Evolutionary conservation across 2,797 vertebrate genomes (phyloP).

Genomic region (Gallinago stenura): DNA sequence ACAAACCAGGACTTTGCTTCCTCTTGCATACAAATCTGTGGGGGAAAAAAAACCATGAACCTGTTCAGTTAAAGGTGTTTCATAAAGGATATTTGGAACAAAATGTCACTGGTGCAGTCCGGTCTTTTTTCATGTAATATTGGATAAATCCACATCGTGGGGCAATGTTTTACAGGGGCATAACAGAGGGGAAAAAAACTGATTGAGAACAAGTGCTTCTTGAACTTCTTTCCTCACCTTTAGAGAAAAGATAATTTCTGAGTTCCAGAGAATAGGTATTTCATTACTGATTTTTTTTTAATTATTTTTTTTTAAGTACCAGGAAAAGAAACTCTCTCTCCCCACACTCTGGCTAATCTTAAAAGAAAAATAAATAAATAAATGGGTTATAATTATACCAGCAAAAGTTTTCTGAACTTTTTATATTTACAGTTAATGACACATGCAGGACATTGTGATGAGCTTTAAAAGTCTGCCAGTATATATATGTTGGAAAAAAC

Average conservation of each 20-base stretch:
- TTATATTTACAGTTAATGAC: background rate
- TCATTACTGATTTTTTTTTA: background rate
- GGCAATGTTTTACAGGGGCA: background rate
- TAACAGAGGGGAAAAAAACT: background rate
- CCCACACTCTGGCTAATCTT: background rate
- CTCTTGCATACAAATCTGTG: background rate
- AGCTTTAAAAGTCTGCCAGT: background rate
- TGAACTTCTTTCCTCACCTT: background rate
- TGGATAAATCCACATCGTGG: background rate
- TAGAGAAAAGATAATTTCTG: background rate
- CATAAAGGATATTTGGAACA: background rate
- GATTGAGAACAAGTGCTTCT: background rate
- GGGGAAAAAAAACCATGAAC: background rate
- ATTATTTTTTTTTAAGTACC: background rate
- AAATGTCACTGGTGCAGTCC: background rate
- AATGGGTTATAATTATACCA: background rate
- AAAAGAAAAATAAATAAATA: background rate
- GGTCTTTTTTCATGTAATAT: background rate
- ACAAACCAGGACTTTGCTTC: background rate
- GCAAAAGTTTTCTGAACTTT: background rate
- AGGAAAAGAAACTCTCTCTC: background rate
- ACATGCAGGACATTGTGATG: background rate
- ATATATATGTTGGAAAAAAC: background rate
- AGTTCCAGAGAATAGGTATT: background rate
- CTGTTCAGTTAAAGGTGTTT: background rate